phyloP scores from a whole-genome alignment of 2,888 invertebrate genomes.

The Idaea biselata region DNA sequence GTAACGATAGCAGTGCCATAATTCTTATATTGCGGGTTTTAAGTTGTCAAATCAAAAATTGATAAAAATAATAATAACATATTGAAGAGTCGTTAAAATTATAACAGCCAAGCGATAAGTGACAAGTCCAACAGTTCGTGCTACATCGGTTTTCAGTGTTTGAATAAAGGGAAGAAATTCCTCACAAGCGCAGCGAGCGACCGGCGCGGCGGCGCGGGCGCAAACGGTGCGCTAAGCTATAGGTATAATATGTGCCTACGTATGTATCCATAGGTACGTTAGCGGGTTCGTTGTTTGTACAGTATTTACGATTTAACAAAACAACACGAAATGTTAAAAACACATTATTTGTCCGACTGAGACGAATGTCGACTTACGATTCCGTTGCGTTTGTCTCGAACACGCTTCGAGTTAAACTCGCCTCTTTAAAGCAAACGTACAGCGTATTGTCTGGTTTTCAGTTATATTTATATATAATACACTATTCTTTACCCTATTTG shows the following conservation, averaged over 20 bases:
- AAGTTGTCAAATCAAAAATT: background rate
- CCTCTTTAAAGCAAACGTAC: slow-evolving; percentile 65
- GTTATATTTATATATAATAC: slow-evolving; percentile 19
- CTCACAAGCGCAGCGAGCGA: slow-evolving; percentile 54
- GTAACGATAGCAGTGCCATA: background rate
- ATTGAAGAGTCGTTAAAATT: background rate
- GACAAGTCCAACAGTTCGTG: slow-evolving; percentile 18
- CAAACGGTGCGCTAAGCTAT: background rate
- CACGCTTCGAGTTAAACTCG: slow-evolving; percentile 69
- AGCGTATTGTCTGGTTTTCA: slow-evolving; percentile 69
- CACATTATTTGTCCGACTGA: slow-evolving; percentile 78
- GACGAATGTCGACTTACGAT: slow-evolving; percentile 78
- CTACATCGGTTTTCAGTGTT: slow-evolving; percentile 41
- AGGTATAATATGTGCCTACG: background rate
- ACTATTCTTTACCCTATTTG: slow-evolving; percentile 12
- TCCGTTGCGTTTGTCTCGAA: slow-evolving; percentile 72
- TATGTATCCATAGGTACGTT: slow-evolving; percentile 22
- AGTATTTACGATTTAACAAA: slow-evolving; percentile 81
- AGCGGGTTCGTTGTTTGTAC: slow-evolving; percentile 68
- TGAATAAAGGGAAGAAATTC: slow-evolving; percentile 61
- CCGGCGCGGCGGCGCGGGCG: slow-evolving; percentile 44
- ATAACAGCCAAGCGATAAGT: background rate
- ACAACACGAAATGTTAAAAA: slow-evolving; percentile 81
- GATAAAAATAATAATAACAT: background rate
- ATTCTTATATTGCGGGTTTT: background rate